These are phyloP conservation scores for Psilopogon haemacephalus DNA, from an alignment of 2,113 vertebrate species.

Conservation along the genomic window DNA sequence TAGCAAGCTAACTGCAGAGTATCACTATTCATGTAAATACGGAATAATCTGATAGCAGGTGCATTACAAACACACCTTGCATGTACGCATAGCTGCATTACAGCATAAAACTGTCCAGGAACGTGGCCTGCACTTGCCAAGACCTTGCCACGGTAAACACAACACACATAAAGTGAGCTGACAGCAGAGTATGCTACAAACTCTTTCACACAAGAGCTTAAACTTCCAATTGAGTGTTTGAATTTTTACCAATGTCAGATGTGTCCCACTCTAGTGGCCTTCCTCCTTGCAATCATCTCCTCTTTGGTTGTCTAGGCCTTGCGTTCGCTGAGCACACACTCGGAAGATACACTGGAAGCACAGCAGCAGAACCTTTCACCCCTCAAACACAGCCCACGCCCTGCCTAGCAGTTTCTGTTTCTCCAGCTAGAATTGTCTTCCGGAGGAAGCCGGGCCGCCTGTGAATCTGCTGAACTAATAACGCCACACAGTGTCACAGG, in stretches of 20 bases:
- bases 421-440: not conserved
- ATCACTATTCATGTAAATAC: too few relatives aligned
- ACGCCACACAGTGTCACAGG: accelerated
- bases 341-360: accelerated
- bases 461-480: not conserved
- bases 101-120: not conserved
- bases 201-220: not conserved
- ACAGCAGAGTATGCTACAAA: accelerated
- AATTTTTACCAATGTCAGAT: too few relatives aligned
- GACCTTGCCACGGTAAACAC: not conserved
- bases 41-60: not conserved
- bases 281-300: not conserved
- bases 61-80: not conserved
- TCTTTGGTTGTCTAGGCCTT: accelerated
- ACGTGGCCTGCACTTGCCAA: not conserved
- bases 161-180: not conserved
- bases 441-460: accelerated
- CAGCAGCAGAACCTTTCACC: accelerated
- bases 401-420: accelerated
- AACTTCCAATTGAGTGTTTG: not conserved
- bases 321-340: accelerated
- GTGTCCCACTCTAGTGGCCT: accelerated
- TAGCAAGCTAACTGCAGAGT: not conserved
- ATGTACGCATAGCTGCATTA: accelerated
- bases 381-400: accelerated